Percentiles rank a stretch among this genome's conserved stretches.
Conservation (phyloP, 2,888 invertebrate species). For the Eugnorisma glareosa region DNA sequence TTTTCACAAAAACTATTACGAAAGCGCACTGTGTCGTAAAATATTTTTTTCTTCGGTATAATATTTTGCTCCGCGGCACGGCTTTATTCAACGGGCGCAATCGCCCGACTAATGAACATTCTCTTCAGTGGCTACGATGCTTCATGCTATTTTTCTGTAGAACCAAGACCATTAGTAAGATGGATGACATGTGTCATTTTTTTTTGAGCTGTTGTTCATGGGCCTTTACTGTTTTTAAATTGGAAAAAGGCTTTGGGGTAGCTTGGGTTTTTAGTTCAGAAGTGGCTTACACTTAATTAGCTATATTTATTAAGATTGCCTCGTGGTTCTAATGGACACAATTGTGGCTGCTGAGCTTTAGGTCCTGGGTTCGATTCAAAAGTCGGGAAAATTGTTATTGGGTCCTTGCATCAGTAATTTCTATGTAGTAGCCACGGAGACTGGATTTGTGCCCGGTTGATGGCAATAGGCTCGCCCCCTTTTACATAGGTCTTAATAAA, state of each 20-base stretch:
- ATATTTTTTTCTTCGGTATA: constrained; percentile 17
- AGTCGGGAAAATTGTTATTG: no score
- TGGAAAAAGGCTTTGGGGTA: not conserved
- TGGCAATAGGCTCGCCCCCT: no score
- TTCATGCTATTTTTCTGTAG: constrained; percentile 37
- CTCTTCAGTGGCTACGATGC: constrained; percentile 17
- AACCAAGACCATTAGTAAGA: not conserved
- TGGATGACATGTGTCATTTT: constrained; percentile 6
- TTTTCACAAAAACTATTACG: constrained; percentile 56
- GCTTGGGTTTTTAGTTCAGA: not conserved
- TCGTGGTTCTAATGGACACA: no score
- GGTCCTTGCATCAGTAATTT: no score
- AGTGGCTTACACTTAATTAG: not conserved
- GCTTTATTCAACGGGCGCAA: constrained; percentile 29
- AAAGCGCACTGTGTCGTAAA: constrained; percentile 48
- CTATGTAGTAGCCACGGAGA: no score
- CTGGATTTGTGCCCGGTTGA: no score
- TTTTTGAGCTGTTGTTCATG: not conserved
- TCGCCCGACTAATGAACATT: constrained; percentile 50
- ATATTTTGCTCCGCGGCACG: constrained; percentile 35
- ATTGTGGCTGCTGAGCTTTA: no score
- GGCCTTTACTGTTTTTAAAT: not conserved
- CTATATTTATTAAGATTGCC: no score
- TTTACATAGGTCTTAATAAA: no score
- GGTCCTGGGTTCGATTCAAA: no score